Conservation (phyloP, 2,888 invertebrate genomes). For the Vanessa cardui region DNA sequence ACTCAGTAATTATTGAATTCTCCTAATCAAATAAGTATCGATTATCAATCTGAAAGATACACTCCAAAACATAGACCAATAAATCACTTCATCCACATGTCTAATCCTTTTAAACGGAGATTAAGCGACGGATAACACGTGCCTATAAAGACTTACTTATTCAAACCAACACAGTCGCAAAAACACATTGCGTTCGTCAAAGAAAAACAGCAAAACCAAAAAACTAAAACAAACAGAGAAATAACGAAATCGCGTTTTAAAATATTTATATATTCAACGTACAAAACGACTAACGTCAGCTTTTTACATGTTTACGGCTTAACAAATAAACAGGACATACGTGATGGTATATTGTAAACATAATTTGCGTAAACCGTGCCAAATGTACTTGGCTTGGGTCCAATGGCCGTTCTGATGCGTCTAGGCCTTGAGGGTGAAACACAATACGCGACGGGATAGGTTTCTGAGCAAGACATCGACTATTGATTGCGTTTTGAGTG, state of each 20-base stretch:
- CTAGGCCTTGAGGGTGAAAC: constrained; percentile 31
- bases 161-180: too few relatives aligned
- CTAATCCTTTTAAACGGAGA: too few relatives aligned
- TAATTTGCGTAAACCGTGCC: constrained; percentile 64
- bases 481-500: constrained; percentile 18
- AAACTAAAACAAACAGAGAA: background rate
- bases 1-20: too few relatives aligned
- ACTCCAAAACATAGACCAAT: too few relatives aligned
- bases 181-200: too few relatives aligned
- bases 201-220: background rate
- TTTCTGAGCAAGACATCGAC: constrained; percentile 13
- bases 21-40: too few relatives aligned
- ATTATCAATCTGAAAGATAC: too few relatives aligned
- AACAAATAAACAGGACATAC: constrained; percentile 29
- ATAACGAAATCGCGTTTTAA: background rate
- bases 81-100: too few relatives aligned
- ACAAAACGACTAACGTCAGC: constrained; percentile 21
- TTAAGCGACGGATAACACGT: too few relatives aligned
- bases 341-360: constrained; percentile 54
- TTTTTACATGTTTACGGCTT: constrained; percentile 31
- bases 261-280: background rate
- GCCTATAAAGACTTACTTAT: too few relatives aligned
- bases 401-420: constrained; percentile 46
- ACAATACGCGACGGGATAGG: constrained; percentile 21
- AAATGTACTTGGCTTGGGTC: constrained; percentile 63